Base-by-base conservation (phyloP, 2,797 vertebrate species). In the Limnodromus scolopaceus region DNA sequence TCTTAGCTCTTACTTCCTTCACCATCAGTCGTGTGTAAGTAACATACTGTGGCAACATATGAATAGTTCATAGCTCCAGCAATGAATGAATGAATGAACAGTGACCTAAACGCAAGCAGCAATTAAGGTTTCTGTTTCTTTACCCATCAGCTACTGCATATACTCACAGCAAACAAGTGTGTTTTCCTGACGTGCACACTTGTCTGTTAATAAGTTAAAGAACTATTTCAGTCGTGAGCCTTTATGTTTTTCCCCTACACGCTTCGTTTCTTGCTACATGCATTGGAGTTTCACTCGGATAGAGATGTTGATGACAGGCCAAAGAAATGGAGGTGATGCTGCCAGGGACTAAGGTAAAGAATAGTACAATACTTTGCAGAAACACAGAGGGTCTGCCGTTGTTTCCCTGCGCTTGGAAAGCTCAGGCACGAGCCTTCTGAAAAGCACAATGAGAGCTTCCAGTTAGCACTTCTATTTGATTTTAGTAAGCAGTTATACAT, bases 31-130 rank as follows among this genome's bases (percentile, higher is more conserved):
- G 98, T 98, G 98, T 98, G 98, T 98, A 99, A 99, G 99, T 99
- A 99, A 99, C 98, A 97, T 97, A 98, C 99, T 99, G 98, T 99
- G 99, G 99, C 99, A 99, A 99, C 98, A 98, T 98, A 98, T 99
- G 98, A 99, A 99, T 99, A 98, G 97, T 99, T 99, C 98, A 99
- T 98, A 98, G 98, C 98, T 98, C 98, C 98, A 98, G 98, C 89
- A 96, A 94, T 93, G 92, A 97, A 96, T 97, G 98, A 98, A 97
- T 96, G 97, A 97, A 98, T 98, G 96, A 97, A 97, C 58, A 60
- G 88, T 92, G 97, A 96, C 97, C 96, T 97, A 97, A 95, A 95
- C 94, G 66, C 93, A 70, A 95, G 90, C 83, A 95, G 92, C 95
- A 96, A 95, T 97, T 96, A 97, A 96, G 92, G 96, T 94, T 96